phyloP scores from a whole-genome alignment of 2,797 vertebrate species.

The Ptychadena robeensis region DNA sequence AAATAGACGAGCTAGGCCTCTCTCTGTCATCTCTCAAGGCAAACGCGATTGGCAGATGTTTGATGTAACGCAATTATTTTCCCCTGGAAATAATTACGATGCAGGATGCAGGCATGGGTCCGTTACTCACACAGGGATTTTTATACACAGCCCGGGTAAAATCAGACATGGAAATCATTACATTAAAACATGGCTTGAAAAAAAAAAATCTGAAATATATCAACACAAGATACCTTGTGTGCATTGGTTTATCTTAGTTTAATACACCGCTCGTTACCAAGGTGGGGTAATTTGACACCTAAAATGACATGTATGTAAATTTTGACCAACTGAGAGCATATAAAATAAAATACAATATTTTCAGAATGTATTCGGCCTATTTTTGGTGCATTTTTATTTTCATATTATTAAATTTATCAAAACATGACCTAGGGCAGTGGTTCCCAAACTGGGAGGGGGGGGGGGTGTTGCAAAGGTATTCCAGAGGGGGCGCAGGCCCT shows the following conservation, averaged over 20 bases:
- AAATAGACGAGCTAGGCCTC: neutral
- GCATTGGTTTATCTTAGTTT: neutral
- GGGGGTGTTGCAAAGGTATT: no score
- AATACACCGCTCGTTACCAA: neutral
- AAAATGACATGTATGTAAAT: neutral
- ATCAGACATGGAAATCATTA: conserved; percentile 11
- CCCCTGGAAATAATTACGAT: conserved; percentile 23
- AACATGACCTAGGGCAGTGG: no score
- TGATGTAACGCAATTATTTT: conserved; percentile 29
- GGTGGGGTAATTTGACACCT: no score
- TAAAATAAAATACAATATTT: neutral
- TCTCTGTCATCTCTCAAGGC: conserved; percentile 2
- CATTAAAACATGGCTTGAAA: neutral
- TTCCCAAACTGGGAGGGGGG: no score
- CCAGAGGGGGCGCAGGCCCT: no score
- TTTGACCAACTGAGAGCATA: neutral
- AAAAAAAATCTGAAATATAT: neutral
- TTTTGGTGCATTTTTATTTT: no score
- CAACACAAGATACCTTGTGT: neutral
- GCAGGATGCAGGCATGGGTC: neutral
- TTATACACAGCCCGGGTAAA: neutral
- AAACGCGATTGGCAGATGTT: conserved; percentile 29
- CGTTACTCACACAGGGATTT: conserved; percentile 18
- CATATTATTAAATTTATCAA: no score
- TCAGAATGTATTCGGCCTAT: neutral